Evolutionary conservation across 2,113 vertebrate genomes (phyloP).

Genomic region (Pitta sordida): DNA sequence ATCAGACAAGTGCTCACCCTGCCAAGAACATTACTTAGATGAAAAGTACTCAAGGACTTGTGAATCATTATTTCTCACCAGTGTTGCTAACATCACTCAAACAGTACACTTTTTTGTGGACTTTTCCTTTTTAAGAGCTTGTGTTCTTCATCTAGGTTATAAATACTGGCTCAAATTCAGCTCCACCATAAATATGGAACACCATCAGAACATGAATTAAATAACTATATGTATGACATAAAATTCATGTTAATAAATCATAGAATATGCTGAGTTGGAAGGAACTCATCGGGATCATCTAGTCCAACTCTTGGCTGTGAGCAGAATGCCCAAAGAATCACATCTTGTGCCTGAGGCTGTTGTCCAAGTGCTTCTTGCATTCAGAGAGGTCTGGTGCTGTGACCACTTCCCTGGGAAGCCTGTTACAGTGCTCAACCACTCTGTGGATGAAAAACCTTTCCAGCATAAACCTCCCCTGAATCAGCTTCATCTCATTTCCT

Average conservation of each 20-base stretch:
- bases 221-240: background rate
- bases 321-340: background rate
- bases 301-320: background rate
- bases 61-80: background rate
- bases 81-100: background rate
- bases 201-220: background rate
- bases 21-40: background rate
- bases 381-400: background rate
- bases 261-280: background rate
- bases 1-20: background rate
- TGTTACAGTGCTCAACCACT: background rate
- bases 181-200: background rate
- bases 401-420: background rate
- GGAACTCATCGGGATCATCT: rapidly evolving
- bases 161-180: background rate
- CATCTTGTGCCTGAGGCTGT: background rate
- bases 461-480: background rate
- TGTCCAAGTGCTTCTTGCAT: background rate
- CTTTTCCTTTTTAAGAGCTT: background rate
- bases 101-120: background rate
- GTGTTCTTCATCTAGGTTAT: background rate
- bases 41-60: background rate
- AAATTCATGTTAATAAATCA: background rate
- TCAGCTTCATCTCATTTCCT: background rate
- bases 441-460: background rate